phyloP scores from a whole-genome alignment of 2,797 vertebrate genomes.

The Buceros bicornis region DNA sequence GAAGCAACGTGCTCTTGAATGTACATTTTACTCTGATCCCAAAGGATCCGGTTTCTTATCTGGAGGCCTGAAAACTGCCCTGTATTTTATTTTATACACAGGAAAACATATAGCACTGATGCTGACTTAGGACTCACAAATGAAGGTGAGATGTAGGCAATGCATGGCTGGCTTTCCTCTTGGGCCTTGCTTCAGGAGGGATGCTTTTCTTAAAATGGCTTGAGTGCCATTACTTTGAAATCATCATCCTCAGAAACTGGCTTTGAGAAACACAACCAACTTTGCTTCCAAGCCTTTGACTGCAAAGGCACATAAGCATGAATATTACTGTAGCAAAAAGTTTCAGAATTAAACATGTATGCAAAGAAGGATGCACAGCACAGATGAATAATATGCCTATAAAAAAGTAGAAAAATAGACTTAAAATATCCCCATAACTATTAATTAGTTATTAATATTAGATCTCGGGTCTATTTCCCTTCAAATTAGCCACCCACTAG shows the following conservation, averaged over 20 bases:
- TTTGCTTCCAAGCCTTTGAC: slow-evolving; percentile 8
- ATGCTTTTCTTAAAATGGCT: not conserved
- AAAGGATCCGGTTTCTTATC: not conserved
- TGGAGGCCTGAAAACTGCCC: not conserved
- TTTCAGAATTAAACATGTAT: slow-evolving; percentile 31
- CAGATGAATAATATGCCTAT: slow-evolving; percentile 59
- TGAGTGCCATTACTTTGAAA: not conserved
- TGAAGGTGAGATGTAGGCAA: not conserved
- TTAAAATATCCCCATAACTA: slow-evolving; percentile 67
- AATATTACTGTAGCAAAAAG: not conserved
- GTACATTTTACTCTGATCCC: not conserved
- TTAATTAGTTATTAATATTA: slow-evolving; percentile 75
- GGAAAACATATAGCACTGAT: not conserved
- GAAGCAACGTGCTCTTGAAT: not conserved
- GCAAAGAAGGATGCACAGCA: slow-evolving; percentile 17
- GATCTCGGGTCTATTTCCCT: slow-evolving; percentile 74
- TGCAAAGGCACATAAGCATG: not conserved
- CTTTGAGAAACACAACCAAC: not conserved
- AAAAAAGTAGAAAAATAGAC: slow-evolving; percentile 69
- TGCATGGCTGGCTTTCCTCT: not conserved
- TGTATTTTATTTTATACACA: not conserved
- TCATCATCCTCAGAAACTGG: not conserved
- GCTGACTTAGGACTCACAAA: not conserved
- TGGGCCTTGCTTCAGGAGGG: not conserved
- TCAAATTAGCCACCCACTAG: slow-evolving; percentile 76